Evolutionary conservation across 2,888 invertebrate species (phyloP), one percentile per base, ranked within the genome.

Genomic region (Uloborus plumipes): DNA sequence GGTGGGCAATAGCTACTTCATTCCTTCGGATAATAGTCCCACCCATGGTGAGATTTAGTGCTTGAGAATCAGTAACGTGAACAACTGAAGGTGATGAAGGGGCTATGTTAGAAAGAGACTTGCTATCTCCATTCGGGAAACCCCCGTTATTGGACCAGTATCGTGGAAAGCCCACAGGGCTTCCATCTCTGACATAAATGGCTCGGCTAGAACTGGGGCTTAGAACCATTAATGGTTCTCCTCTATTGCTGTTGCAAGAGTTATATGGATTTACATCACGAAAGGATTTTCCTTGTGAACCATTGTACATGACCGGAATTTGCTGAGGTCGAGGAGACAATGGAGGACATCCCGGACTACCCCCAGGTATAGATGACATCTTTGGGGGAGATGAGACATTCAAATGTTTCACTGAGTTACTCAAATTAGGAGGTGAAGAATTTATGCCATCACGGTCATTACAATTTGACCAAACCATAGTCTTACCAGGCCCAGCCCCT

Each of bases 51-150:
- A 84, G 53, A 64, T 84, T 84, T 16, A 84, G 66, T 3, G 84
- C 84, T 59, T 82, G 82, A n/a, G 84, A 79, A 61, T 84, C 84
- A 61, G 79, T 73, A 50, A 71, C 22, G 6, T 74, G 80, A 18
- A 55, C 20, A 39, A 62, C 31, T 20, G 75, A 67, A 14, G 83
- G 74, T 39, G 77, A 61, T 31, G 67, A 76, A 7, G 39, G 39
- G 14, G 39, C 62, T 6, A 69, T 69, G 31, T 26, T 62, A 2
- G 69, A 49, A 13, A 67, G 50, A 47, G 74, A 15, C 47, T 81
- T 74, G 16, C 16, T 14, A 49, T 81, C 80, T 20, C 70, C 74
- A 22, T 74, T 81, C 6, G 64, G 58, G 15, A 75, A 20, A 3
- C 55, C 53, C 0, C 62, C 62, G 73, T 73, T 73, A 15, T 22